Percentiles rank a stretch among this genome's conserved stretches.
phyloP scores from a whole-genome alignment of 1,140 invertebrate species.

The Polypedilum vanderplanki region DNA sequence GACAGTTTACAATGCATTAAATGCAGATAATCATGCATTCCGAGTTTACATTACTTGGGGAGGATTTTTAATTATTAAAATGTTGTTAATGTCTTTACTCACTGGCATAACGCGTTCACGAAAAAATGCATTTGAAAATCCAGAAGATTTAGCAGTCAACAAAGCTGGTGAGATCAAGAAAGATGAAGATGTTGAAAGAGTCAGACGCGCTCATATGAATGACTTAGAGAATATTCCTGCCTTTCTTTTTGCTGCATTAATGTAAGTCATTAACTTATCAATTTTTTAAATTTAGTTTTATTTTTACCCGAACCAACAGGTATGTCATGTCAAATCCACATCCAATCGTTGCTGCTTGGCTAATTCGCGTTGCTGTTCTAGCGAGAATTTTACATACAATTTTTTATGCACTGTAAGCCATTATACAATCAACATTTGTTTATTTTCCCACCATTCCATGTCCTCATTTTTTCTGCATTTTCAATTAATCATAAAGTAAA shows the following conservation, averaged over 20 bases:
- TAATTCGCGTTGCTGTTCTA: slow-evolving; percentile 54
- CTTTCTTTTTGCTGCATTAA: slow-evolving; percentile 52
- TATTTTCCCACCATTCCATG: too few species aligned
- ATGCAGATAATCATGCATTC: neutral
- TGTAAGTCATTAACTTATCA: slow-evolving; percentile 44
- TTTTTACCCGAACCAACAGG: neutral
- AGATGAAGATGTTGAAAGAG: neutral
- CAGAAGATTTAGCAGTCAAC: neutral
- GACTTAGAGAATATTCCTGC: slow-evolving; percentile 62
- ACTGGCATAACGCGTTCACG: neutral
- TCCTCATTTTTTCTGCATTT: too few species aligned
- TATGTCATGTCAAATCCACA: slow-evolving; percentile 52
- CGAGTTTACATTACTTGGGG: neutral
- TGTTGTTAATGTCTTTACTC: neutral
- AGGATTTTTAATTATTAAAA: neutral
- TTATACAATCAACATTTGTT: too few species aligned
- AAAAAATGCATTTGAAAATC: neutral
- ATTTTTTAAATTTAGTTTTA: neutral
- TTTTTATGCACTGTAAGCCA: slow-evolving; percentile 47
- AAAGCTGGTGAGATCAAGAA: neutral
- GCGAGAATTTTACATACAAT: slow-evolving; percentile 54
- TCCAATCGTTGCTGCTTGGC: slow-evolving; percentile 46
- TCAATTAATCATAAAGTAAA: neutral
- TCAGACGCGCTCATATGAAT: slow-evolving; percentile 54
- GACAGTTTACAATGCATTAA: too few species aligned